phyloP scores from a whole-genome alignment of 2,888 invertebrate genomes.

The Drosophila maculinotata region DNA sequence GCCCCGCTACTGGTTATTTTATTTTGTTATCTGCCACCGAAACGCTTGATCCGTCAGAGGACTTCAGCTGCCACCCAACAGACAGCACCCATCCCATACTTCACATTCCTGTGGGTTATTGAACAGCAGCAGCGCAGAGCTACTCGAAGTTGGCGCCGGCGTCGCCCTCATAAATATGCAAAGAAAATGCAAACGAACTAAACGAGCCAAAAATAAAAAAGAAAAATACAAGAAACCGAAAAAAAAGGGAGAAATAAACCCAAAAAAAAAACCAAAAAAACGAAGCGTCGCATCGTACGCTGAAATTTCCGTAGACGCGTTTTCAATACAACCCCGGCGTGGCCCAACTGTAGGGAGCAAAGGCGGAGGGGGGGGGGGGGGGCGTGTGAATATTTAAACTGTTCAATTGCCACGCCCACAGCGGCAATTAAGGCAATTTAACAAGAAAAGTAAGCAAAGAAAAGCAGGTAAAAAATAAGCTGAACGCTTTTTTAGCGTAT shows the following conservation, averaged over 20 bases:
- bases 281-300: slow-evolving; percentile 23
- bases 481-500: background rate
- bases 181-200: slow-evolving; percentile 71
- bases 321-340: slow-evolving; percentile 15
- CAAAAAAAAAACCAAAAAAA: slow-evolving; percentile 18
- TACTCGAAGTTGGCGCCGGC: slow-evolving; percentile 17
- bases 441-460: background rate
- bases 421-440: slow-evolving; percentile 56
- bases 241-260: slow-evolving; percentile 3
- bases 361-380: background rate
- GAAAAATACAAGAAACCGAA: background rate
- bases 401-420: slow-evolving; percentile 60
- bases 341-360: slow-evolving; percentile 3
- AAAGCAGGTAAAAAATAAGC: background rate
- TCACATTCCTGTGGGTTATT: slow-evolving; percentile 52
- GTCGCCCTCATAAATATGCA: slow-evolving; percentile 73
- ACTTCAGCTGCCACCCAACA: background rate
- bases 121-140: slow-evolving; percentile 33
- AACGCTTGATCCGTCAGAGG: slow-evolving; percentile 54
- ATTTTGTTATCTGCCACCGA: slow-evolving; percentile 47
- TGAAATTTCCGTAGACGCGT: slow-evolving; percentile 25
- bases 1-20: background rate
- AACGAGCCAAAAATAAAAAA: slow-evolving; percentile 48
- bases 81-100: slow-evolving; percentile 1
- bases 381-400: slow-evolving; percentile 50